phyloP scores from a whole-genome alignment of 1,140 invertebrate species.

The Plutomurus gul region DNA sequence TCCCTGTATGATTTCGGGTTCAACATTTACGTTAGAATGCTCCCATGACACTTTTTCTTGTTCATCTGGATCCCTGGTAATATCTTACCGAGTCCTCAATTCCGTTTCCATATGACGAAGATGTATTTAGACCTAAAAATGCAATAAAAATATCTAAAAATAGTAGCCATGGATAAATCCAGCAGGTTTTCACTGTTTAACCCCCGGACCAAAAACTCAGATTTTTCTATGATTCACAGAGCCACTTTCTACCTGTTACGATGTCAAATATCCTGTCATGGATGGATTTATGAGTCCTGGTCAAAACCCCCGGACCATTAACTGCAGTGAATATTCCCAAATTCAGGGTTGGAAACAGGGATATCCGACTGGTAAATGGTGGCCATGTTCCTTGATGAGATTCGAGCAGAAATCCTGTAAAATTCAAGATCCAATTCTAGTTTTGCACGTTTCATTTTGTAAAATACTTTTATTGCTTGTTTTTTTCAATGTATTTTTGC shows the following conservation, averaged over 20 bases:
- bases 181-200: too few relatives aligned
- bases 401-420: not conserved
- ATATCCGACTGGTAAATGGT: slow-evolving; percentile 3
- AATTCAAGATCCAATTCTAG: too few relatives aligned
- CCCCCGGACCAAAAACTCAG: not conserved
- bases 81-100: not conserved
- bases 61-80: not conserved
- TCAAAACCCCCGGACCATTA: not conserved
- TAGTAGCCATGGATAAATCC: too few relatives aligned
- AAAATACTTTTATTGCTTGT: too few relatives aligned
- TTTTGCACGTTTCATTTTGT: too few relatives aligned
- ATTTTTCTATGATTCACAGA: not conserved
- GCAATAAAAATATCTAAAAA: too few relatives aligned
- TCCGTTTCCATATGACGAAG: not conserved
- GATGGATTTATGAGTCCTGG: not conserved
- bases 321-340: not conserved
- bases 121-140: too few relatives aligned
- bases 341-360: not conserved
- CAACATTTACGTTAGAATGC: not conserved
- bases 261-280: not conserved
- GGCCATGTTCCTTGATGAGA: not conserved
- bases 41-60: not conserved
- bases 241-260: not conserved
- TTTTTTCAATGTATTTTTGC: not conserved
- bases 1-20: not conserved